Percentiles rank a stretch among this genome's conserved stretches.
Evolutionary conservation across 2,113 vertebrate genomes (phyloP).

Genomic region (Sinosuthora webbiana): DNA sequence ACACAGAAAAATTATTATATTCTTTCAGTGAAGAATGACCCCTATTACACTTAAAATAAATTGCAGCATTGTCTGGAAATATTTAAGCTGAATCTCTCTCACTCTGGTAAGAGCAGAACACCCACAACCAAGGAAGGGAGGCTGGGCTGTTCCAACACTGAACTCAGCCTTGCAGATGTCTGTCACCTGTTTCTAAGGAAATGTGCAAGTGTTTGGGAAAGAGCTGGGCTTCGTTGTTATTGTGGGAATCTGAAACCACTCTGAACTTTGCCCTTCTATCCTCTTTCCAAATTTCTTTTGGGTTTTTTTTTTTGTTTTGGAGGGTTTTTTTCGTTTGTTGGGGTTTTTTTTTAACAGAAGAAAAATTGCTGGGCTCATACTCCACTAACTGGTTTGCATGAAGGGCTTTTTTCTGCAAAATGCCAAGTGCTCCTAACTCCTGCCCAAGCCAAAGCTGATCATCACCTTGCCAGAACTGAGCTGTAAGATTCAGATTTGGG

Average conservation of each 20-base stretch:
- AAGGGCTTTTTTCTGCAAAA: slow-evolving; percentile 15
- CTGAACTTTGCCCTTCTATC: slow-evolving; percentile 53
- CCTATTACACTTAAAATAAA: slow-evolving; percentile 33
- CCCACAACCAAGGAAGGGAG: slow-evolving; percentile 45
- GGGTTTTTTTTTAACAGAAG: not conserved
- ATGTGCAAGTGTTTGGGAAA: slow-evolving; percentile 63
- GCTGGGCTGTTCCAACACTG: not conserved
- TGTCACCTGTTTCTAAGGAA: slow-evolving; percentile 69
- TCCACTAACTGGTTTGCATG: slow-evolving; percentile 38
- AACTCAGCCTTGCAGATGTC: slow-evolving; percentile 62
- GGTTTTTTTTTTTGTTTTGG: not conserved
- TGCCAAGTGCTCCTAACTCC: not conserved
- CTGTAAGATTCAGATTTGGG: not conserved
- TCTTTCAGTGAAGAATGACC: slow-evolving; percentile 45
- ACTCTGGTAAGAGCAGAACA: slow-evolving; percentile 54
- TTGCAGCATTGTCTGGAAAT: slow-evolving; percentile 58
- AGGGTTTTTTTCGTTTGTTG: not conserved
- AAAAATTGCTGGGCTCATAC: slow-evolving; percentile 18
- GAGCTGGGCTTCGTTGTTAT: slow-evolving; percentile 45
- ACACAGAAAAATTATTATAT: slow-evolving; percentile 27
- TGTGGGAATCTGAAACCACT: slow-evolving; percentile 56
- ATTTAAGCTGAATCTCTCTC: slow-evolving; percentile 47
- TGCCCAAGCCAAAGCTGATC: not conserved
- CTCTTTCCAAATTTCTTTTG: slow-evolving; percentile 43
- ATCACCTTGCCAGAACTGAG: slow-evolving; percentile 1